Base-by-base conservation (phyloP, 2,888 invertebrate species). In the Nemurella pictetii region DNA sequence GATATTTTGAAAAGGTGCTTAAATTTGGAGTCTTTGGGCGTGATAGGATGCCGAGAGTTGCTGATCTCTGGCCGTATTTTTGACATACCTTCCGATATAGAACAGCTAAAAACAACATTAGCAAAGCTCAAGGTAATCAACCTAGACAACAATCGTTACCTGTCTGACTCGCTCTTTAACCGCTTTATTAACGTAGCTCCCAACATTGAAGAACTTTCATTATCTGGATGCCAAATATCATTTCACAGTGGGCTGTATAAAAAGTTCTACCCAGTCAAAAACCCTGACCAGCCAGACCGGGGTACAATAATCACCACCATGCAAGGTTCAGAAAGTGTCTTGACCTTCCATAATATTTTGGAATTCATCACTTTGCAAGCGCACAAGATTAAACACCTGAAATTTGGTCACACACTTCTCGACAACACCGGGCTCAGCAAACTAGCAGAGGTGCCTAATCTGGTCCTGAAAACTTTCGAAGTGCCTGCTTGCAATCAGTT, bases 41-140 rank as follows among this genome's bases (percentile, higher is more conserved):
- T 95, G 83, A 92, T 93, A 86, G 92, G 92, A 84, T 95, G 95
- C 88, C 93, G 94, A 88, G 94, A 94, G 85, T 90, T 95, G 27
- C 94, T 95, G 86, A 95, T 96, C 94, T 94, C 95, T 0, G 95
- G 95, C 0, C 92, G 93, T 20, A 90, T 95, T 74, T 89, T 95
- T 74, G 94, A 94, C 88, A 92, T 92, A 35, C 91, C 92, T 82
- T 90, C 92, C 15, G 94, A 94, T 87, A 91, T 92, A 0, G 90
- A 92, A 73, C 88, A 90, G 80, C 89, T 90, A 20, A 86, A 87
- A 1, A 89, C 91, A 55, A 91, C 90, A 83, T 90, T 93, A 27
- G 90, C 91, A 85, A 92, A 92, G 86, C 90, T 95, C 15, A 92
- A 91, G 86, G 90, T 91, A 84, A 90, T 96, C 29, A 94, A 93